phyloP scores from a whole-genome alignment of 2,888 invertebrate species.

The Caenorhabditis imperialis region DNA sequence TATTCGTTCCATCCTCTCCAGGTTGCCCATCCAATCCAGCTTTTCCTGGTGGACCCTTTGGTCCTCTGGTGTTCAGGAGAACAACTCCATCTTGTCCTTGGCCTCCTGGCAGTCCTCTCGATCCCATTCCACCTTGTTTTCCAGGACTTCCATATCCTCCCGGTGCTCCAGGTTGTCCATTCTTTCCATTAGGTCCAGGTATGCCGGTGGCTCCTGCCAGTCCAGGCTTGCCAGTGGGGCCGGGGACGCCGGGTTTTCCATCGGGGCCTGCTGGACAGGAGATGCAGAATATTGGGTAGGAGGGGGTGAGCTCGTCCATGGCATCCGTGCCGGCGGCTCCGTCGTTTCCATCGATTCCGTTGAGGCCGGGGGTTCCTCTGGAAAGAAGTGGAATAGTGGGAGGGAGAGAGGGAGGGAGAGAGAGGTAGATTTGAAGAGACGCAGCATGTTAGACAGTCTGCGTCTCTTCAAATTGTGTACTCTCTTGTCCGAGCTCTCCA shows the following conservation, averaged over 20 bases:
- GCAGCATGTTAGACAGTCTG: no score
- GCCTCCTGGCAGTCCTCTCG: constrained; percentile 22
- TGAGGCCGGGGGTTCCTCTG: constrained; percentile 21
- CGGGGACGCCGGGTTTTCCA: constrained; percentile 40
- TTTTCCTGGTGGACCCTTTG: constrained; percentile 45
- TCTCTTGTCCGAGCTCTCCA: no score
- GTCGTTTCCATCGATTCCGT: constrained; percentile 49
- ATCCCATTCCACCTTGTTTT: constrained; percentile 44
- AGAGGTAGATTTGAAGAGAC: no score
- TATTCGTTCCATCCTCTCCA: constrained; percentile 51
- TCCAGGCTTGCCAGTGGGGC: constrained; percentile 34
- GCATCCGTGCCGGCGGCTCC: constrained; percentile 37
- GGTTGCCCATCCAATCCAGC: constrained; percentile 41
- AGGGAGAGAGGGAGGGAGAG: no score
- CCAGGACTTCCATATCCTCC: constrained; percentile 47
- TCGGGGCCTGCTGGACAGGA: constrained; percentile 50
- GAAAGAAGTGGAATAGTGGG: no score
- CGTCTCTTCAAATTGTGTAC: no score
- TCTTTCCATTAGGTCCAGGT: constrained; percentile 48
- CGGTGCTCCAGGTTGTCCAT: constrained; percentile 47
- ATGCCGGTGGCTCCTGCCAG: constrained; percentile 37
- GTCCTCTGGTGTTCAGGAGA: constrained; percentile 29
- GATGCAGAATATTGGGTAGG: constrained; percentile 30
- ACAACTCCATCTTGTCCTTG: constrained; percentile 46
- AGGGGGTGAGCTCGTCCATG: constrained; percentile 42